Conservation (phyloP, 2,888 invertebrate genomes). For the Pachydiplax longipennis region DNA sequence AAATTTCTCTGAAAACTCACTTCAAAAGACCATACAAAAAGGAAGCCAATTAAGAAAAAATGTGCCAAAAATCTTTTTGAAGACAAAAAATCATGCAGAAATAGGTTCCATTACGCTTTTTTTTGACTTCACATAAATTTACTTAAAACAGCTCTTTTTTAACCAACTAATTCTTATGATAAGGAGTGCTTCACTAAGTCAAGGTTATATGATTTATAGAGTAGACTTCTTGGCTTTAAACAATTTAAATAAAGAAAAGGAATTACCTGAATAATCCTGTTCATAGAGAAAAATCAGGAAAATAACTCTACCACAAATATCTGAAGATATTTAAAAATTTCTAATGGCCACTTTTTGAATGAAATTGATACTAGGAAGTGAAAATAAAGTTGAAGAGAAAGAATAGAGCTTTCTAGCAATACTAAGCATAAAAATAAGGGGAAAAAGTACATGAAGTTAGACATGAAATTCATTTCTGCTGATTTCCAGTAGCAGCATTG, state of each 20-base stretch:
- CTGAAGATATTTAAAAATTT: background rate
- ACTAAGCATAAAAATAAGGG: slow-evolving; percentile 26
- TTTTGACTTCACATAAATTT: background rate
- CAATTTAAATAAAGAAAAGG: background rate
- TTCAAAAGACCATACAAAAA: slow-evolving; percentile 21
- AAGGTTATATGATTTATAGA: too few species aligned
- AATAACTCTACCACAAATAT: background rate
- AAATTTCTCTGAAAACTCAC: slow-evolving; percentile 28
- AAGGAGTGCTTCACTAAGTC: background rate
- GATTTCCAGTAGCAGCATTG: slow-evolving; percentile 34
- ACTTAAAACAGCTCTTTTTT: background rate
- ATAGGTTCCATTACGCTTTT: slow-evolving; percentile 15
- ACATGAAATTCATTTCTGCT: background rate
- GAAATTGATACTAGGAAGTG: background rate
- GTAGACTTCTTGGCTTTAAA: background rate
- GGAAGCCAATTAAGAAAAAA: slow-evolving; percentile 34
- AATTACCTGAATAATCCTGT: background rate
- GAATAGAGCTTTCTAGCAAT: slow-evolving; percentile 24
- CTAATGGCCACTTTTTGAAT: background rate
- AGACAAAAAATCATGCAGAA: background rate
- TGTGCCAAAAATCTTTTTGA: slow-evolving; percentile 18
- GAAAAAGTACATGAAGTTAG: background rate
- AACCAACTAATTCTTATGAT: background rate
- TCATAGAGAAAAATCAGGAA: background rate
- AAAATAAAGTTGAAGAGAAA: background rate